Evolutionary conservation across 2,888 invertebrate genomes (phyloP), one percentile per base, ranked within the genome.

Genomic region (Leptopilina drosophilae): DNA sequence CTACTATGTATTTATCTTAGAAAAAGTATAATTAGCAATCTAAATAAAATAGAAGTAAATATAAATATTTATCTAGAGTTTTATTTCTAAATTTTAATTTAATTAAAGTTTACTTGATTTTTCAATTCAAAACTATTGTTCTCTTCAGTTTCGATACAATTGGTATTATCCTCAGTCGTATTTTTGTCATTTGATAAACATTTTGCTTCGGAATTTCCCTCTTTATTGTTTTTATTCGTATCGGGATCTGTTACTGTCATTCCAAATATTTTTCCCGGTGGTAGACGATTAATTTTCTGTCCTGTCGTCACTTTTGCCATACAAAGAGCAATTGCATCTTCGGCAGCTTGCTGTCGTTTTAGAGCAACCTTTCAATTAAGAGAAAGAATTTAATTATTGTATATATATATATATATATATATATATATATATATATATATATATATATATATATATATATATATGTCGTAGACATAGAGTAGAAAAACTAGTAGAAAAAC

Each of bases 271-370:
- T 97, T 96, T 1, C 98, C 98, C 62, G 97, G 97, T 3, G 98
- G 98, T 79, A 98, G 93, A 83, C 94, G 94, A 81, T 94, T 94
- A 85, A 95, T 93, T 84, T 94, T 93, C 53, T 95, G 94, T 62
- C 97, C 96, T 5, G 95, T 96, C 85, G 96, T 95, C 53, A 95
- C 95, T n/a, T 97, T 96, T 20, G 98, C 96, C 87, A 99, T 93
- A 77, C 98, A 97, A 79, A 98, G 93, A 0, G 98, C 98, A 85
- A 98, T 98, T 78, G 98, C 98, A 90, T 99, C 98, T 93, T 99
- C 98, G 0, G 98, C 98, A 0, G 98, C 98, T 93, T 99, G 98
- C 91, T 98, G 98, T 14, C 99, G 94, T 92, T 99, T 99, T 79
- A 99, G 92, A 4, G 99, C 98, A 40, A 99, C 98, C 97, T 98